Conservation (phyloP, 2,113 vertebrate species). For the Pyrgilauda ruficollis region DNA sequence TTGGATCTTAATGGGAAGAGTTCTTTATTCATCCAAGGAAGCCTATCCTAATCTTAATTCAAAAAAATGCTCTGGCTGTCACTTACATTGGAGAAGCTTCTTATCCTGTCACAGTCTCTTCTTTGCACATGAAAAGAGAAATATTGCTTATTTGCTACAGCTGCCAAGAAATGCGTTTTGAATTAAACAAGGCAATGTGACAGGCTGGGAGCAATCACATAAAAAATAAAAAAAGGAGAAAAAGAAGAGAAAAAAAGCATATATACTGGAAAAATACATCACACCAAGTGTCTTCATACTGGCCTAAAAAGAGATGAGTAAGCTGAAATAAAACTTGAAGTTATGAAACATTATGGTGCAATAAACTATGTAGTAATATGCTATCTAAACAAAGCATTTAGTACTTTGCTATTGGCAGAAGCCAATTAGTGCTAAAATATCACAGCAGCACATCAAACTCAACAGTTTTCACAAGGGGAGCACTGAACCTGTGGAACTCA, state of each 20-base stretch:
- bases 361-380: background rate
- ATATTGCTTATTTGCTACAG: constrained; percentile 63
- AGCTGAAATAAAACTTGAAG: background rate
- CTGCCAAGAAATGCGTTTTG: constrained; percentile 58
- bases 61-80: constrained; percentile 60
- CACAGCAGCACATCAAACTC: background rate
- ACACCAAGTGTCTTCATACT: background rate
- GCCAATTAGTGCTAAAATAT: background rate
- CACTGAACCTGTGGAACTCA: background rate
- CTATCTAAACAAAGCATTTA: background rate
- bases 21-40: constrained; percentile 39
- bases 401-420: background rate
- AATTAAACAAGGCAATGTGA: constrained; percentile 49
- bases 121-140: constrained; percentile 64
- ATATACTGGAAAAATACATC: background rate
- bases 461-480: background rate
- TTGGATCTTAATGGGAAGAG: background rate
- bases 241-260: background rate
- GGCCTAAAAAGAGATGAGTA: background rate
- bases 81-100: constrained; percentile 54
- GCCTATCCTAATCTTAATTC: constrained; percentile 51
- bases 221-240: background rate
- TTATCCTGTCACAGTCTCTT: constrained; percentile 59
- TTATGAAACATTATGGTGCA: background rate
- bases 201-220: constrained; percentile 56